phyloP scores from a whole-genome alignment of 2,113 vertebrate genomes.

The Calcarius ornatus region DNA sequence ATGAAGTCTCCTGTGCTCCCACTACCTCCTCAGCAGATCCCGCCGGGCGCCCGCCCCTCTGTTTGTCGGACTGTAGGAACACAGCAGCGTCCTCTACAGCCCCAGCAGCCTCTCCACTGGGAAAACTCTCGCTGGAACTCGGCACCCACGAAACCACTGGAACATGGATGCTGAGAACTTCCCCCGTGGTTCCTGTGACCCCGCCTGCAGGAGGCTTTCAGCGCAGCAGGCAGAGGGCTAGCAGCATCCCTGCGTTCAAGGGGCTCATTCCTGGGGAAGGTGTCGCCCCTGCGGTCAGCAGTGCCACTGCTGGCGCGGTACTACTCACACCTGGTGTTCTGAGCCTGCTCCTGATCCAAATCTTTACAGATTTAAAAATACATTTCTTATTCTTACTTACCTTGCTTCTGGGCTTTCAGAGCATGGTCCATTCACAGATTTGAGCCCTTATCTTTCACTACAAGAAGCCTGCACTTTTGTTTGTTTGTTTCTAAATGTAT shows the following conservation, averaged over 20 bases:
- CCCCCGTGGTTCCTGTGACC: neutral
- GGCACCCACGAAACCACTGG: neutral
- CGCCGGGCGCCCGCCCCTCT: accelerated
- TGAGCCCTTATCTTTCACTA: neutral
- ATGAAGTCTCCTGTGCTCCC: neutral
- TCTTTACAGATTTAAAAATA: neutral
- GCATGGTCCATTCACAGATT: neutral
- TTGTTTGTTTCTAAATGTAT: neutral
- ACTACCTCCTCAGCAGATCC: accelerated
- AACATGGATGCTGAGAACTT: neutral
- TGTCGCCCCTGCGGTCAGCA: neutral
- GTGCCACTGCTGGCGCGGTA: too few relatives aligned
- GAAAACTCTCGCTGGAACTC: accelerated
- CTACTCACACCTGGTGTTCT: neutral
- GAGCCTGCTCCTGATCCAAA: neutral
- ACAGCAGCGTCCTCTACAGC: neutral
- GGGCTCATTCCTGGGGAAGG: neutral
- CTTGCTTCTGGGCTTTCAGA: neutral
- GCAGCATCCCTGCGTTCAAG: neutral
- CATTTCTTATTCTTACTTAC: neutral
- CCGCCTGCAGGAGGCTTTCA: accelerated
- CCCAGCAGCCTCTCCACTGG: neutral
- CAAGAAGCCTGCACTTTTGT: neutral
- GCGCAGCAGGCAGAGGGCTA: accelerated
- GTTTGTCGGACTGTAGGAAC: neutral